Conservation (phyloP, 2,113 vertebrate genomes). For the Tragelaphus buxtoni region DNA sequence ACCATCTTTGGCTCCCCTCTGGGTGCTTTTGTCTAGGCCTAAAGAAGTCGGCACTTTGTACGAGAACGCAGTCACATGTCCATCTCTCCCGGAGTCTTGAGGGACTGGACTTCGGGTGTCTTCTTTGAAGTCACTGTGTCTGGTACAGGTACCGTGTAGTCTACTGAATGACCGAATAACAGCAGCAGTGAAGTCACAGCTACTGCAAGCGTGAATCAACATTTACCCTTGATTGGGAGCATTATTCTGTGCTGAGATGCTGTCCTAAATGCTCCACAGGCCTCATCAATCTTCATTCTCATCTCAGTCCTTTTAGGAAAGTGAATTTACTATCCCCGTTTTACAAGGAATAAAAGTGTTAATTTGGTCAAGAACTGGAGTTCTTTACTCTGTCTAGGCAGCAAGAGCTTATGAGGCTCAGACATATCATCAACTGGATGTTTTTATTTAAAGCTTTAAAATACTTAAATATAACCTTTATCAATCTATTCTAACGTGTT, state of each 20-base stretch:
- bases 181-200: not conserved
- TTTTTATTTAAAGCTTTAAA: not conserved
- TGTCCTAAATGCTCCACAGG: not conserved
- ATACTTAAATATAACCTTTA: not conserved
- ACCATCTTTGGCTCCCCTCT: not conserved
- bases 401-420: not conserved
- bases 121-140: not conserved
- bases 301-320: not conserved
- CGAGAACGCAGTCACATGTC: not conserved
- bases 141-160: not conserved
- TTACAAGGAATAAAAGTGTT: not conserved
- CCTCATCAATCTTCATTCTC: not conserved
- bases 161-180: not conserved
- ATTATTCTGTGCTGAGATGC: too few species aligned
- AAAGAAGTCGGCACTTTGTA: not conserved
- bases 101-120: not conserved
- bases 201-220: fast-evolving
- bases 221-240: not conserved
- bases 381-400: not conserved
- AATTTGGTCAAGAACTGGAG: not conserved
- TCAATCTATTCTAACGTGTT: not conserved
- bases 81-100: not conserved
- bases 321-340: not conserved
- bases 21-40: not conserved
- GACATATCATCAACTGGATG: not conserved